Base-by-base conservation (phyloP, 2,888 invertebrate species). In the Halictus quadricinctus region DNA sequence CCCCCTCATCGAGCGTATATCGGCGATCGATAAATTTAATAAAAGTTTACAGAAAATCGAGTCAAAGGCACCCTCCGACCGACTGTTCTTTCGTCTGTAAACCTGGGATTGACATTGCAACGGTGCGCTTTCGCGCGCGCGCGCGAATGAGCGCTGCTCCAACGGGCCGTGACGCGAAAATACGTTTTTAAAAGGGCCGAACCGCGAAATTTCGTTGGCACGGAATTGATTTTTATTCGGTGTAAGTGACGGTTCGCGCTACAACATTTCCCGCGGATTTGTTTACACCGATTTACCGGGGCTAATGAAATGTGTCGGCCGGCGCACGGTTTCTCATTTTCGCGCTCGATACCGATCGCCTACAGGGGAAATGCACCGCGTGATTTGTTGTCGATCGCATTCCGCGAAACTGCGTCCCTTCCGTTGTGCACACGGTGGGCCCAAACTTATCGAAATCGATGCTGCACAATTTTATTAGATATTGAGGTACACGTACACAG, bases 11-110 rank as follows among this genome's bases (percentile, higher is more conserved):
- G 48, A 76, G 5, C 50, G 76, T 83, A 87, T 84, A 88, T 84
- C 41, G 90, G 72, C n/a, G 84, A 88, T 87, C 90, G 87, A 89
- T 88, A 73, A 83, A 80, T 87, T 90, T 86, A 82, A 88, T 87
- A 87, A 90, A 87, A 87, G 85, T 86, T 88, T 87, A 75, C 54
- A 48, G 87, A 48, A 75, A 83, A 79, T 48, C 66, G 80, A 79
- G 82, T 76, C 84, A 87, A 85, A 87, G 75, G 75, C 75, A 41
- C 60, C 41, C 69, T 29, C 41, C 36, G 72, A 25, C 60, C 36
- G 72, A 25, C 60, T 25, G 72, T 70, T 60, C 29, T 77, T 79
- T 43, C 70, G 50, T 25, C 36, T 64, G 73, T 46, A 74, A 43
- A n/a, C 46, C 58, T 15, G 72, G 79, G 77, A 73, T 84, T 79